Base-by-base conservation (phyloP, 2,888 invertebrate genomes). In the Sylvicola fuscatus region DNA sequence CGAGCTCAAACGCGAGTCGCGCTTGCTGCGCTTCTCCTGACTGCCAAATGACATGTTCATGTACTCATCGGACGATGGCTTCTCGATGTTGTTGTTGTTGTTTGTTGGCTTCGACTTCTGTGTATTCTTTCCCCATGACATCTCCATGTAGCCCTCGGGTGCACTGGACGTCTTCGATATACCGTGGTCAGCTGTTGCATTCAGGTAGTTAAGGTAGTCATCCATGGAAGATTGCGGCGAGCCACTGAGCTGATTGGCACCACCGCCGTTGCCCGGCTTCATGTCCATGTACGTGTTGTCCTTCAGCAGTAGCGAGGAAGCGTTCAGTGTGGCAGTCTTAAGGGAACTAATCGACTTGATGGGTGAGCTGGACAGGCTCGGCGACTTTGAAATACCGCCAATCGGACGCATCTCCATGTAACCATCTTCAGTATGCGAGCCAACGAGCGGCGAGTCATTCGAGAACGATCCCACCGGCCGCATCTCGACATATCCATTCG, bases 141-240 rank as follows among this genome's bases (percentile, higher is more conserved):
- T 75, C 47, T 73, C 72, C 27, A 74, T 70, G 49, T 74, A 74
- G 21, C 72, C 73, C 32, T 72, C 72, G 2, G 62, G 61, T 2
- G 62, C 56, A 33, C 53, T 58, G 34, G 50, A 49, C 2, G 51
- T 55, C 35, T 56, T 54, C 10, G 55, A 27, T 13, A 28, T 28
- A 15, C 15, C 16, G 14, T 29, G 29, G 7, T 13, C 29, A 29
- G n/a, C 11, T 3, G 14, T 16, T n/a, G n/a, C 16, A 32, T 16
- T 14, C 32, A 32, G 14, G 7, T 26, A 12, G 13, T 26, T 26
- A 12, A 27, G 7, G 16, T 29, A 12, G 14, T 35, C 30, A 14
- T 35, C 29, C 29, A 29, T 26, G 27, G 37, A 5, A 30, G 30
- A 33, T 21, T 21, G 21, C 21, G 21, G 21, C 8, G 21, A 21